Percentiles rank a stretch among this genome's conserved stretches.
Conservation (phyloP, 1,140 invertebrate genomes). For the Drosophila pallidifrons region DNA sequence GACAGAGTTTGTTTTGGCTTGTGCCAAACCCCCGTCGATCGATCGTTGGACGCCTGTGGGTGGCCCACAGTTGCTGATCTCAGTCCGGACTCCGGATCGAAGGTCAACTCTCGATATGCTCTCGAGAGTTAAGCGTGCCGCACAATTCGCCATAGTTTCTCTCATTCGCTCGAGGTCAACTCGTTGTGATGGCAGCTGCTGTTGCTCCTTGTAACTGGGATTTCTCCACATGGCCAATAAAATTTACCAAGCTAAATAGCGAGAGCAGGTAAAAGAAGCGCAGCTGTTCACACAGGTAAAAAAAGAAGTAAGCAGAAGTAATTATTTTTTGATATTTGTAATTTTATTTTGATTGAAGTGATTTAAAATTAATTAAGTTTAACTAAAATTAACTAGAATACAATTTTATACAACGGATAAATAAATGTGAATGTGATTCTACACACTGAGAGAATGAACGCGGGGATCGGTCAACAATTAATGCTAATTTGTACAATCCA, state of each 20-base stretch:
- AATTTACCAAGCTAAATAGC: neutral
- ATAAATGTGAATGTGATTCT: conserved; percentile 48
- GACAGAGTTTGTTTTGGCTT: conserved; percentile 35
- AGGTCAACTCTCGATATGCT: conserved; percentile 32
- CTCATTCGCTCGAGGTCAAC: conserved; percentile 37
- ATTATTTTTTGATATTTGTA: conserved; percentile 26
- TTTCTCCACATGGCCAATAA: conserved; percentile 25
- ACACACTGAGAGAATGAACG: conserved; percentile 43
- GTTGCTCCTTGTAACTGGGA: conserved; percentile 16
- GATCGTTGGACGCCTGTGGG: conserved; percentile 39
- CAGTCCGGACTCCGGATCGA: conserved; percentile 7
- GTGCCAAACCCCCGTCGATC: conserved; percentile 60
- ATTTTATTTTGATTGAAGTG: conserved; percentile 31
- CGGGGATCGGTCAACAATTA: conserved; percentile 30
- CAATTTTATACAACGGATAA: conserved; percentile 58
- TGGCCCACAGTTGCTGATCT: conserved; percentile 27
- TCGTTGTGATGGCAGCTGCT: conserved; percentile 4
- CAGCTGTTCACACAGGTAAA: conserved; percentile 14
- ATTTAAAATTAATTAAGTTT: conserved; percentile 37
- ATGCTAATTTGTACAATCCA: conserved; percentile 76
- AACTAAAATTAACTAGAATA: conserved; percentile 47
- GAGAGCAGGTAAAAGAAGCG: conserved; percentile 2
- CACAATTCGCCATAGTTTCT: conserved; percentile 19
- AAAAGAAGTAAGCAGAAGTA: neutral
- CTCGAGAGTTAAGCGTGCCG: conserved; percentile 24